These are phyloP conservation scores for Lemur catta DNA, from an alignment of 2,797 vertebrate species.

Conservation along the genomic window DNA sequence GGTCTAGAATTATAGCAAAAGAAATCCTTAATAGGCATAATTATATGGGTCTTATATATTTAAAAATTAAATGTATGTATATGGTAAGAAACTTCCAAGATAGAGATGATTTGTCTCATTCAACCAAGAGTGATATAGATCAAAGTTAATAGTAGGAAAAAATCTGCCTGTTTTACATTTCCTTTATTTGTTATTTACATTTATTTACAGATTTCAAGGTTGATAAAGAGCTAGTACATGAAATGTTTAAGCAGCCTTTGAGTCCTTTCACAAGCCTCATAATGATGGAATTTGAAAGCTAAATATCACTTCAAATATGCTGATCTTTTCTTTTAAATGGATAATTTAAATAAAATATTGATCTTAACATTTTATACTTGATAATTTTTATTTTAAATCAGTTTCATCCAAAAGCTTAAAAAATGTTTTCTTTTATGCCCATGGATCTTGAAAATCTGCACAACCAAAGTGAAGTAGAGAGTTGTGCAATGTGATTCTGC, in stretches of 20 bases:
- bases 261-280: not conserved
- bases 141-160: not conserved
- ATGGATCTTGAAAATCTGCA: not conserved
- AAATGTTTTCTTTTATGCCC: not conserved
- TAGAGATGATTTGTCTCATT: not conserved
- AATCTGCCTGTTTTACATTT: not conserved
- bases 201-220: not conserved
- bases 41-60: not conserved
- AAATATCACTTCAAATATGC: constrained; percentile 22
- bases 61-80: constrained; percentile 6
- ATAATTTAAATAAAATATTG: constrained; percentile 5
- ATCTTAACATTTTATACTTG: not conserved
- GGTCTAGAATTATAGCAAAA: not conserved
- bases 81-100: not conserved
- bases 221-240: not conserved
- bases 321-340: constrained; percentile 31
- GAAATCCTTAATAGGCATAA: not conserved
- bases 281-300: not conserved
- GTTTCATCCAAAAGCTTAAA: not conserved
- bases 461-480: not conserved
- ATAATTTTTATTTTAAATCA: not conserved
- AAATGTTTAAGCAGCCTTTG: not conserved
- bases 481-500: not conserved
- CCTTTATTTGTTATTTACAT: not conserved
- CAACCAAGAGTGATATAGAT: constrained; percentile 13